Base-by-base conservation (phyloP, 1,140 invertebrate species). In the Drosophila carrolli region DNA sequence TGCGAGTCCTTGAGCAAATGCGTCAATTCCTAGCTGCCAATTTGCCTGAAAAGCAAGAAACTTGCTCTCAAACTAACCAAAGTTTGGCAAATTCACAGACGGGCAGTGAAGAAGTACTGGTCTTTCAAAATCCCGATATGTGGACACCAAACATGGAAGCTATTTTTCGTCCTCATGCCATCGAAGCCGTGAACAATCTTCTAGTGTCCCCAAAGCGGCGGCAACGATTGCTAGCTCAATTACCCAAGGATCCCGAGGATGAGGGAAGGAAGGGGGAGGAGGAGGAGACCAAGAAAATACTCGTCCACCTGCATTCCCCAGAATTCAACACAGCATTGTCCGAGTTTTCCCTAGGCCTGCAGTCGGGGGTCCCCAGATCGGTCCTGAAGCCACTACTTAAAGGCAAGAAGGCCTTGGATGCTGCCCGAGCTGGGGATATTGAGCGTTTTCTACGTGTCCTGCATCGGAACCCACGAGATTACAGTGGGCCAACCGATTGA, bases 281-380 rank as follows among this genome's bases (percentile, higher is more conserved):
- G 29, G 7, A 2, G 0, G 27, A 27, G 4, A 10, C 10, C 11
- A 35, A n/a, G 1, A 13, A 16, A 13, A 37, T 41, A 1, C 29
- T 16, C 74, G 95, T 95, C 50, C 98, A 97, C 48, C 93, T 98
- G 77, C 94, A 95, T 62, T 97, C 96, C 27, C 96, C 97, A 46
- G 97, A 98, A 92, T 98, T 98, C 93, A 95, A 96, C 92, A 96
- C 97, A 96, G 97, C 98, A 41, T 94, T 99, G 79, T 96, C 96
- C 83, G 95, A 97, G 92, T 99, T 99, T 93, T 97, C 97, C 77
- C 95, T 96, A 84, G 98, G 98, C 62, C 94, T 99, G 75, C 96
- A 98, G 91, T 97, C 98, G 16, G 98, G 98, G 1, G 97, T 98
- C 92, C 94, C 98, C 63, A 97, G 96, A 47, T 97, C 98, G n/a